A percentile compares a stretch with the other conserved stretches of the same genome.
These are phyloP conservation scores for Melieria crassipennis DNA, from an alignment of 2,888 invertebrate species.

Conservation along the genomic window DNA sequence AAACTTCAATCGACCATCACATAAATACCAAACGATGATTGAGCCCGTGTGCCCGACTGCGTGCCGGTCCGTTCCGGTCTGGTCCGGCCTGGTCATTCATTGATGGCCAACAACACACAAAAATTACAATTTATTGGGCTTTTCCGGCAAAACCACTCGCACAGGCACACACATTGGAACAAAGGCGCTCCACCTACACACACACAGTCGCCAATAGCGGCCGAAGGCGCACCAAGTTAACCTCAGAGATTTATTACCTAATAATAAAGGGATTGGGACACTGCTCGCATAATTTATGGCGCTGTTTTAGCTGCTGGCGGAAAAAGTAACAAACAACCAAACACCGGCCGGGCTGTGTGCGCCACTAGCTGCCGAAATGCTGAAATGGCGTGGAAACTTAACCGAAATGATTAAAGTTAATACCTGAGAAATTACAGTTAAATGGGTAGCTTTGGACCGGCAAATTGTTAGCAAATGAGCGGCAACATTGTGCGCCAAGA, in stretches of 20 bases:
- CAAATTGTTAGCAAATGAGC: background rate
- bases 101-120: constrained; percentile 34
- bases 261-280: constrained; percentile 48
- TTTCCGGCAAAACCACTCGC: constrained; percentile 46
- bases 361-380: background rate
- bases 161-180: background rate
- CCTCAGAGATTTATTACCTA: constrained; percentile 48
- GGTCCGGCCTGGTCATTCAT: no score
- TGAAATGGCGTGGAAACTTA: constrained; percentile 2
- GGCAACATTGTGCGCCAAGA: background rate
- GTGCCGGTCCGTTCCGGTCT: background rate
- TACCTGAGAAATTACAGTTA: constrained; percentile 47
- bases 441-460: constrained; percentile 18
- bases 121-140: constrained; percentile 62
- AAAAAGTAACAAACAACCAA: background rate
- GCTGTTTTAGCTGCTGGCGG: constrained; percentile 36
- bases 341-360: no score
- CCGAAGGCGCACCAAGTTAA: constrained; percentile 38
- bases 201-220: constrained; percentile 13
- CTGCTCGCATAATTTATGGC: constrained; percentile 47
- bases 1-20: constrained; percentile 50
- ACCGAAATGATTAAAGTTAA: constrained; percentile 41
- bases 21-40: constrained; percentile 61
- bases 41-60: constrained; percentile 45
- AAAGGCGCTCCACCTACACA: constrained; percentile 35